Evolutionary conservation across 2,888 invertebrate species (phyloP).

Genomic region (Eulithis testata): DNA sequence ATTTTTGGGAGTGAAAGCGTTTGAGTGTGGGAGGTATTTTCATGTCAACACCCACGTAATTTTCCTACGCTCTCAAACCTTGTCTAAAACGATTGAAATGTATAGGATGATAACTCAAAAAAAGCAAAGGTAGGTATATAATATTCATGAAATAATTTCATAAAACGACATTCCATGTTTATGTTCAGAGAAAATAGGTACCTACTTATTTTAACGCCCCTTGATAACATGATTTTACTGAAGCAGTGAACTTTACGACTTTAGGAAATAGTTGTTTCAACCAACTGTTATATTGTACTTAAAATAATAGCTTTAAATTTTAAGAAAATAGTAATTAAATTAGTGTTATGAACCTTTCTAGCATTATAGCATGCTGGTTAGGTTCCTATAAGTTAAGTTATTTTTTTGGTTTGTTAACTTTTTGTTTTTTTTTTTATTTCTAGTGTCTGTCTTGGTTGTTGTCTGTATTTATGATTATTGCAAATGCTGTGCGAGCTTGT

Average conservation of each 20-base stretch:
- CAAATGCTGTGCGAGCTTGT: no score
- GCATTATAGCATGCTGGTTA: no score
- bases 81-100: neutral
- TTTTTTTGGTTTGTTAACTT: no score
- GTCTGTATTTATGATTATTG: no score
- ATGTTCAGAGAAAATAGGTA: slow-evolving; percentile 46
- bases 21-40: no score
- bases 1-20: no score
- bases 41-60: neutral
- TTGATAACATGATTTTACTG: slow-evolving; percentile 68
- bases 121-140: slow-evolving; percentile 36
- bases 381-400: no score
- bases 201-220: slow-evolving; percentile 63
- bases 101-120: neutral
- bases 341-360: no score
- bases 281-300: slow-evolving; percentile 16
- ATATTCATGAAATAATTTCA: slow-evolving; percentile 47
- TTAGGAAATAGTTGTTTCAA: slow-evolving; percentile 52
- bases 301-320: neutral
- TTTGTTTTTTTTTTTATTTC: no score
- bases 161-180: slow-evolving; percentile 46
- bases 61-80: neutral
- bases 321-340: neutral
- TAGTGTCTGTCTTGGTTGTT: no score
- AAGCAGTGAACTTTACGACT: slow-evolving; percentile 63